phyloP scores from a whole-genome alignment of 2,113 vertebrate genomes.

The Protobothrops mucrosquamatus region DNA sequence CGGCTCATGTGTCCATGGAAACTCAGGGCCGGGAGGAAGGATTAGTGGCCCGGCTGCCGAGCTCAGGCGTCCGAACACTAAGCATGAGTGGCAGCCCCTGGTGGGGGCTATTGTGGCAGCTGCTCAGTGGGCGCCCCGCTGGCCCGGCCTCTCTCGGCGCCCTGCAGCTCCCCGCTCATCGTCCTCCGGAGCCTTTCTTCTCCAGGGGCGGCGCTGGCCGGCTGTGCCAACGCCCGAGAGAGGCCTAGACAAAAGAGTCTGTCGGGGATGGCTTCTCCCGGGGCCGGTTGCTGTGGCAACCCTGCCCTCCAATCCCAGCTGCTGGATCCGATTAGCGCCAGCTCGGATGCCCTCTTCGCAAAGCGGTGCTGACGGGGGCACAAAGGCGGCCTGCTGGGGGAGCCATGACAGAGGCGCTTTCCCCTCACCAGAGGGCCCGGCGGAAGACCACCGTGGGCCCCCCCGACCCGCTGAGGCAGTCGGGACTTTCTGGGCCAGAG shows the following conservation, averaged over 20 bases:
- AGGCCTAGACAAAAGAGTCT: conserved; percentile 79
- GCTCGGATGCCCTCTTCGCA: conserved; percentile 56
- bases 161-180: conserved; percentile 38
- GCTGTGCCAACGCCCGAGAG: conserved; percentile 68
- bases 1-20: conserved; percentile 70
- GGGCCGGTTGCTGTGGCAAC: conserved; percentile 71
- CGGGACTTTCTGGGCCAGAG: background rate
- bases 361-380: conserved; percentile 58
- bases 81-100: background rate
- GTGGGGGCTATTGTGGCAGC: conserved; percentile 18
- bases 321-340: conserved; percentile 74
- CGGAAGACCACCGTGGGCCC: background rate
- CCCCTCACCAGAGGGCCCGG: background rate
- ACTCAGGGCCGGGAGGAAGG: conserved; percentile 58
- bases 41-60: conserved; percentile 30
- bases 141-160: conserved; percentile 1
- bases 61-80: background rate
- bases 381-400: conserved; percentile 74
- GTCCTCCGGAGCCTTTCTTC: conserved; percentile 56
- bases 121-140: conserved; percentile 6
- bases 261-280: conserved; percentile 69
- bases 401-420: background rate
- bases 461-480: background rate
- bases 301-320: conserved; percentile 75
- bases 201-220: conserved; percentile 55